Evolutionary conservation across 2,113 vertebrate species (phyloP).

Genomic region (Varanus salvator): DNA sequence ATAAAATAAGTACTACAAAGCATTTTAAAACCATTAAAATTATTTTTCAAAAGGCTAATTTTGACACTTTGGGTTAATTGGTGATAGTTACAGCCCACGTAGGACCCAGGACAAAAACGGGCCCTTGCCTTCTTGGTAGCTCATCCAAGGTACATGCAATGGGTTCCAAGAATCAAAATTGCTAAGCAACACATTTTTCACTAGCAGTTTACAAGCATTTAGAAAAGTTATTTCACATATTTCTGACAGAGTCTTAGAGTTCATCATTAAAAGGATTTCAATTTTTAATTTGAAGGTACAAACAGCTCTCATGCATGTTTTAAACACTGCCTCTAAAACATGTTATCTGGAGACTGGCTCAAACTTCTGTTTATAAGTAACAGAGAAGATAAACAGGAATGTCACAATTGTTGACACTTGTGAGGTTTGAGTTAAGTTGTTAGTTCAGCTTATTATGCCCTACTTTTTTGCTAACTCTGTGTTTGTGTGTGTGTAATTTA

Average conservation of each 20-base stretch:
- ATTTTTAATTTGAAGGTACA: not conserved
- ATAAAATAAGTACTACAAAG: too few relatives aligned
- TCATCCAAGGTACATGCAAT: not conserved
- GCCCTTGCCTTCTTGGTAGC: too few relatives aligned
- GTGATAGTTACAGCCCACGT: too few relatives aligned
- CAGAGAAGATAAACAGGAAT: conserved; percentile 28
- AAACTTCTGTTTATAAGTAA: conserved; percentile 21
- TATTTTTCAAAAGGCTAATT: too few relatives aligned
- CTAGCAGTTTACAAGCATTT: not conserved
- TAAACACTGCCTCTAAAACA: not conserved
- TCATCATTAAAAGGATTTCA: not conserved
- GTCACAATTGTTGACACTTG: conserved; percentile 33
- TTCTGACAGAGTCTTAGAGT: not conserved
- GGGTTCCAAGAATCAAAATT: not conserved
- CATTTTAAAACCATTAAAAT: too few relatives aligned
- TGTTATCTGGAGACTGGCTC: conserved; percentile 24
- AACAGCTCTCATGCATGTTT: not conserved
- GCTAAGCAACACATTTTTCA: not conserved
- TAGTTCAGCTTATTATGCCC: conserved; percentile 13
- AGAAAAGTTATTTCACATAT: not conserved
- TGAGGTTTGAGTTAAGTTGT: conserved; percentile 2
- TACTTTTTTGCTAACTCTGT: not conserved
- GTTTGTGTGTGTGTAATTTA: too few relatives aligned
- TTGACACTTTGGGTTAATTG: too few relatives aligned
- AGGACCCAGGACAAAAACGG: too few relatives aligned